A percentile compares a stretch with the other conserved stretches of the same genome.
Conservation (phyloP, 2,888 invertebrate genomes). For the Philaethria dido region DNA sequence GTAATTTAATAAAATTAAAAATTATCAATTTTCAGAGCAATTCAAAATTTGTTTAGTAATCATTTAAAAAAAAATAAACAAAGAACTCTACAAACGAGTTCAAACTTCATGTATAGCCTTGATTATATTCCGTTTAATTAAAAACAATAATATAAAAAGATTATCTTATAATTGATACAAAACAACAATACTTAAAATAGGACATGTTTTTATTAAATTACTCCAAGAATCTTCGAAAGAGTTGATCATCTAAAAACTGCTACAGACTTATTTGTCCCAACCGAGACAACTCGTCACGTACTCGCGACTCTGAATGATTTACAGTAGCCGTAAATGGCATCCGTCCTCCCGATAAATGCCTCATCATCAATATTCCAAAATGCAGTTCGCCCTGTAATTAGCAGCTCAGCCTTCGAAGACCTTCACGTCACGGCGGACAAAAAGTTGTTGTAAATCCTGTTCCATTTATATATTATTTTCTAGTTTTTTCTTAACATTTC, state of each 20-base stretch:
- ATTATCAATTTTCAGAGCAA: not conserved
- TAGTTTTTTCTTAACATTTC: constrained; percentile 34
- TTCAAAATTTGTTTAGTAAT: not conserved
- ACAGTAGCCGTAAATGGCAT: constrained; percentile 78
- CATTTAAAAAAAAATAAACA: not conserved
- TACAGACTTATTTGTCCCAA: constrained; percentile 74
- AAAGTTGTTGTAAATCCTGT: constrained; percentile 76
- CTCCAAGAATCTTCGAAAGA: constrained; percentile 67
- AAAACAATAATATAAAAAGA: constrained; percentile 10
- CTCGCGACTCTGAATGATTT: constrained; percentile 78
- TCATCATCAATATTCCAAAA: constrained; percentile 84
- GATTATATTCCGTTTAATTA: constrained; percentile 4
- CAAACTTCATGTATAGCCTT: no score
- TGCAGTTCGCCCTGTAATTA: constrained; percentile 80
- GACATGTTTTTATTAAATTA: constrained; percentile 53
- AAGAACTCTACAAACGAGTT: not conserved
- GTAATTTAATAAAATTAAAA: not conserved
- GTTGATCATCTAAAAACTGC: constrained; percentile 74
- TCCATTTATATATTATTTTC: constrained; percentile 62
- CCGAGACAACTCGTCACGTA: constrained; percentile 81
- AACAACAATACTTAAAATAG: constrained; percentile 49
- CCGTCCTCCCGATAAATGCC: constrained; percentile 81
- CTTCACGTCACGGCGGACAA: constrained; percentile 72
- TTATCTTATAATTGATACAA: constrained; percentile 14
- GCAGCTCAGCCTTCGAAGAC: constrained; percentile 79